Evolutionary conservation across 2,113 vertebrate species (phyloP), one percentile per base, ranked within the genome.

Genomic region (Brachyhypopomus gauderio): DNA sequence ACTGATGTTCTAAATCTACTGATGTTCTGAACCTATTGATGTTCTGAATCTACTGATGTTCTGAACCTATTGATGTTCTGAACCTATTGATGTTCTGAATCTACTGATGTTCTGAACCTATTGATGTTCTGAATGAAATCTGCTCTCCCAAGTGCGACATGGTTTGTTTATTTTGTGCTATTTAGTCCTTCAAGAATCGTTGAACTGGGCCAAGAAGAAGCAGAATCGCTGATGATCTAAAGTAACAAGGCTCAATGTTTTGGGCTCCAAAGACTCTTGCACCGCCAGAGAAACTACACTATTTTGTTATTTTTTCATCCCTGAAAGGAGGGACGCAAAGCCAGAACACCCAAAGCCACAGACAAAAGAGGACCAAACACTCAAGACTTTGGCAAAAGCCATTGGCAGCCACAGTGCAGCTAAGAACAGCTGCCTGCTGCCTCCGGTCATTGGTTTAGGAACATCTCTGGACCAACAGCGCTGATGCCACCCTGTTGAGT

Each of bases 381-480:
- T 80, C 52, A 30, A 86, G 80, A 58, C 59, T 63, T 85, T 84
- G 85, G 81, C 86, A 87, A 5, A 56, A 45, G 41, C 20, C 67
- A 22, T 78, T 86, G 86, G 84, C 84, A 84, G 52, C 23, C 52
- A n/a, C 45, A 36, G 20, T 52, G n/a, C 48, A 27, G 76, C 48
- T 60, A 81, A 58, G 80, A 55, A 72, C 55, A 34, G 73, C 81
- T 84, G 77, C 71, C 87, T 82, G 72, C 0, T 52, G 73, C 82
- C 77, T 82, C 78, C 48, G 66, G 83, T 85, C 77, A 80, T 87
- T 83, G 78, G 77, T 70, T 83, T 52, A n/a, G 83, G 25, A 75
- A 30, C 71, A 52, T 69, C 27, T 38, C 75, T 45, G 84, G 23
- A 48, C 64, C 71, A 20, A 52, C 16, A 81, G 81, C 41, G 67